Base-by-base conservation (phyloP, 2,888 invertebrate genomes). In the Heliothis peltigera region DNA sequence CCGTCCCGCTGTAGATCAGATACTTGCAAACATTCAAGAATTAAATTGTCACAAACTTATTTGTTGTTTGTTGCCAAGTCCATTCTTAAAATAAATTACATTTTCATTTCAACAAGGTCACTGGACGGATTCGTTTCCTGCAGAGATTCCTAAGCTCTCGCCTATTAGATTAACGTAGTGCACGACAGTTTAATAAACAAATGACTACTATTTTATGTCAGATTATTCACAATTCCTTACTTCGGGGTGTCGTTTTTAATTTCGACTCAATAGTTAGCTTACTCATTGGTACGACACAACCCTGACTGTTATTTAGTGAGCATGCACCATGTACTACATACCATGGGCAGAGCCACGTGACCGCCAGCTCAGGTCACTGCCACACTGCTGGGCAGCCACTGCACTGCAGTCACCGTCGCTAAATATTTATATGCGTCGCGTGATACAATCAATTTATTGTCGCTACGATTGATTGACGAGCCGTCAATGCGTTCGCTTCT, bases 371-470 rank as follows among this genome's bases (percentile, higher is more conserved):
- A 35, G 17, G 17, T 6, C 28, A 18, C 12, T n/a, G 7, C 12
- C 52, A 42, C 22, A 48, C 25, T 8, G 1, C 8, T 49, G 21
- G 44, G 4, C 19, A 6, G 12, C n/a, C 28, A 70, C 60, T 47
- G 49, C 53, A 61, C 52, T 65, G 64, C 71, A 75, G 64, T 63
- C 51, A 39, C 18, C 10, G 19, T 17, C 21, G 44, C 49, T 61
- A 43, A 56, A 72, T 77, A 72, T 77, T 67, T 43, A 59, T 59
- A 51, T 59, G 28, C 52, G 60, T 61, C 60, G 49, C 56, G 51
- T 55, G 60, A 60, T 57, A 66, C 61, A 74, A 77, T 77, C 77
- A 80, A 78, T 79, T 65, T 64, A 74, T 65, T 68, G 74, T 65
- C 56, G 48, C 48, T 52, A 21, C 18, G 47, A 35, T 54, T 77